Evolutionary conservation across 2,113 vertebrate species (phyloP).

Genomic region (Charadrius vociferus): DNA sequence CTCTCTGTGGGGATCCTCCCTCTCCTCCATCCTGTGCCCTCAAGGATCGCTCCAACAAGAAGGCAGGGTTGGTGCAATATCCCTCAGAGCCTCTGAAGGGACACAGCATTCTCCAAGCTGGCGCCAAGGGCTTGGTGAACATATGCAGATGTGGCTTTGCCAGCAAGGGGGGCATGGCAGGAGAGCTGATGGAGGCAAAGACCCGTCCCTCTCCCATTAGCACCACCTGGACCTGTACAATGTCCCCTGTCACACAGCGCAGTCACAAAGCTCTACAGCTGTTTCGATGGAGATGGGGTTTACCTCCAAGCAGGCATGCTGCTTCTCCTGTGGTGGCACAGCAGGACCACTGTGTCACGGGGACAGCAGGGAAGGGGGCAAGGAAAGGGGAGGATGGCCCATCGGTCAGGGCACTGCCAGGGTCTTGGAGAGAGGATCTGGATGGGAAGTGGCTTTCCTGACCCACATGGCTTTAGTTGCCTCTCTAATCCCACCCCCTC

Average conservation of each 20-base stretch:
- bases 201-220: not conserved
- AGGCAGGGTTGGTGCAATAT: not conserved
- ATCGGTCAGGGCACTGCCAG: not conserved
- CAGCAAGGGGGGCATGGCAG: not conserved
- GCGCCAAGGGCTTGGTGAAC: not conserved
- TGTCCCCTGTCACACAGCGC: fast-evolving
- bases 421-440: not conserved
- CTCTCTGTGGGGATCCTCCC: not conserved
- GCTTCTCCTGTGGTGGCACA: not conserved
- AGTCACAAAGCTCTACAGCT: not conserved
- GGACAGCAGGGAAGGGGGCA: not conserved
- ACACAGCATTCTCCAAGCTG: not conserved
- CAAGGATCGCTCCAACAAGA: not conserved
- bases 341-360: not conserved
- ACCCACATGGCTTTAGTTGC: not conserved
- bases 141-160: not conserved
- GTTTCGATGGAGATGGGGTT: fast-evolving
- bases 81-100: not conserved
- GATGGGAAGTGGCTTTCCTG: not conserved
- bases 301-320: not conserved
- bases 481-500: not conserved
- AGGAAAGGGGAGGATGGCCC: not conserved
- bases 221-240: fast-evolving
- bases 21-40: not conserved
- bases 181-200: not conserved